A percentile compares a stretch with the other conserved stretches of the same genome.
Evolutionary conservation across 2,113 vertebrate species (phyloP).

Genomic region (Pseudopodoces humilis): DNA sequence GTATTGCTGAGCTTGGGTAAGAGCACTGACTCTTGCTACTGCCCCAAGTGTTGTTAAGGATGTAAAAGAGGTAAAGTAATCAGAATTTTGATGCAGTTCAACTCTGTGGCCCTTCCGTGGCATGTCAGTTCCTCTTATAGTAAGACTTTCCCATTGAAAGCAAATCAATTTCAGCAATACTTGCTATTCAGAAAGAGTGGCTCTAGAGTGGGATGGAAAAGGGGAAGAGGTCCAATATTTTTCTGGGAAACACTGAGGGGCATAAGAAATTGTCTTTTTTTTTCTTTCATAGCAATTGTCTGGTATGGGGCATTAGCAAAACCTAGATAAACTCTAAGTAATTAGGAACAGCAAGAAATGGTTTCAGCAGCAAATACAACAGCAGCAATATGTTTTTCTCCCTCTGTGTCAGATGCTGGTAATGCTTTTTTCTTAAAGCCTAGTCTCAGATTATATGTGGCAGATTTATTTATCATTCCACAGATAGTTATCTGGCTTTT

Average conservation of each 20-base stretch:
- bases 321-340: not conserved
- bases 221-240: not conserved
- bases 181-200: not conserved
- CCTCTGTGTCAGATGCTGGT: not conserved
- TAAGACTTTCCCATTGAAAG: constrained; percentile 6
- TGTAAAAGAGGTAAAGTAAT: constrained; percentile 31
- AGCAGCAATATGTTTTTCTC: not conserved
- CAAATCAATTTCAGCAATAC: not conserved
- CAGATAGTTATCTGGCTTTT: not conserved
- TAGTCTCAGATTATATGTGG: not conserved
- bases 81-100: constrained; percentile 20
- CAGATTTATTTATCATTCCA: constrained; percentile 43
- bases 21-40: not conserved
- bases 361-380: not conserved
- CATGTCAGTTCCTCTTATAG: not conserved
- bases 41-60: not conserved
- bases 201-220: not conserved
- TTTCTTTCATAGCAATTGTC: not conserved
- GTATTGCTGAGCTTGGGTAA: not conserved
- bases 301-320: not conserved
- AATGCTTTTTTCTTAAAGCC: not conserved
- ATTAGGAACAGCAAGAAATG: not conserved
- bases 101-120: constrained; percentile 3
- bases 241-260: not conserved
- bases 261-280: accelerated